These are phyloP conservation scores for Hiodon alosoides DNA, from an alignment of 2,113 vertebrate species.

Conservation along the genomic window DNA sequence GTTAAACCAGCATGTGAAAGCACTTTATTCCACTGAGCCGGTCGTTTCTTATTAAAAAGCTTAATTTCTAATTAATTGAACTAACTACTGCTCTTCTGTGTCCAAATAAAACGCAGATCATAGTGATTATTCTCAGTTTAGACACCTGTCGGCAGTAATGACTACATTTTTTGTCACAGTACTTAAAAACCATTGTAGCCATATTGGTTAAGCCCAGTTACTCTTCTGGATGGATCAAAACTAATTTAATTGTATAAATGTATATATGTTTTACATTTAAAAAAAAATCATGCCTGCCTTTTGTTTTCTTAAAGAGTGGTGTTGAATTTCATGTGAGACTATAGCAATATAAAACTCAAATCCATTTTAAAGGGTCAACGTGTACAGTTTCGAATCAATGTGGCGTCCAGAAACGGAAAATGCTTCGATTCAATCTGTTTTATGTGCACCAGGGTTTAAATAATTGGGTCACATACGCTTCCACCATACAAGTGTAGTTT, in stretches of 20 bases:
- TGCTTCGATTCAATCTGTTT: too few relatives aligned
- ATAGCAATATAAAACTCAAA: too few relatives aligned
- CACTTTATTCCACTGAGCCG: constrained; percentile 39
- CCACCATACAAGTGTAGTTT: too few relatives aligned
- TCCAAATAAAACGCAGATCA: constrained; percentile 62
- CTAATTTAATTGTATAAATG: too few relatives aligned
- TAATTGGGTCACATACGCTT: too few relatives aligned
- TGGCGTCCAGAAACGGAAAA: too few relatives aligned
- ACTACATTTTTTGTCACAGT: constrained; percentile 39
- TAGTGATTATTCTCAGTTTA: constrained; percentile 51
- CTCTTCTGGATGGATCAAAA: neutral
- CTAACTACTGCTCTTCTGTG: constrained; percentile 52
- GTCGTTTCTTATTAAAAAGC: constrained; percentile 56
- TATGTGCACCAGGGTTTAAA: too few relatives aligned
- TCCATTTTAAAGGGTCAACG: too few relatives aligned
- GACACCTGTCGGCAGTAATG: constrained; percentile 51
- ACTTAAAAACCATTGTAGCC: constrained; percentile 48
- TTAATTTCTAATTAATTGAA: constrained; percentile 60
- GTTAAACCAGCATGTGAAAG: constrained; percentile 32
- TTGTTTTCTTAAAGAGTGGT: neutral
- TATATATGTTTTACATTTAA: too few relatives aligned
- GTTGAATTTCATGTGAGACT: too few relatives aligned
- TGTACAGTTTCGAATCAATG: too few relatives aligned
- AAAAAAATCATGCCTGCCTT: neutral
- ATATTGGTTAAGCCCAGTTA: neutral